Base-by-base conservation (phyloP, 2,797 vertebrate species). In the Peromyscus eremicus region DNA sequence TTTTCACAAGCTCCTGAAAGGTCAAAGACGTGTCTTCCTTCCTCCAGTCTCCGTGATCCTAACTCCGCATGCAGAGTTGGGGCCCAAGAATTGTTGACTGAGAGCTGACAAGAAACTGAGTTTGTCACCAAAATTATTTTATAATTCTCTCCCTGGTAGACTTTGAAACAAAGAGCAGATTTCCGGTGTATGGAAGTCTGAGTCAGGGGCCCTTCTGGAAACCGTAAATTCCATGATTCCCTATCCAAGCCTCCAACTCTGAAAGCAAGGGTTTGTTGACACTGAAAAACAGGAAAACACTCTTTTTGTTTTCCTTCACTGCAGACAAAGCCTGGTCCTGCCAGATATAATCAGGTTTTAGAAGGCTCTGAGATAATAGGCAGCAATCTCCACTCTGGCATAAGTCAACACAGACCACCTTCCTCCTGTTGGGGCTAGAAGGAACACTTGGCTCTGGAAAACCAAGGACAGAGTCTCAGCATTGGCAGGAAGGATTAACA, bases 91-190 rank as follows among this genome's bases (percentile, higher is more conserved):
- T 25, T 73, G 43, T 76, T 79, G 37, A 85, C 5, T 81, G 55
- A 86, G 29, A 85, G 46, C 57, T 92, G 29, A 96, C 75, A 25
- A 92, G 77, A 96, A 94, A 60, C 37, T 64, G 70, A 89, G 95
- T 95, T 89, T 94, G 11, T 94, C 94, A 89, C 85, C 40, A 60
- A 64, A 73, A 87, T 46, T 52, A 90, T 81, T 96, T 92, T 52
- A 89, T 77, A 88, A 70, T 52, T 75, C 66, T 55, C 92, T 95
- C 32, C 55, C 75, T 23, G 21, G 57, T 2, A 9, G 77, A 92
- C 86, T 92, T 92, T 62, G 46, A 71, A 94, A 97, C 55, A 14
- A 12, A 25, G 23, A 16, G 19, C 75, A 46, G 92, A 40, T 92
- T 92, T 95, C 77, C 29, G 49, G 49, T 85, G 5, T 89, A 10